Evolutionary conservation across 2,888 invertebrate species (phyloP).

Genomic region (Dicyrtoma fusca): DNA sequence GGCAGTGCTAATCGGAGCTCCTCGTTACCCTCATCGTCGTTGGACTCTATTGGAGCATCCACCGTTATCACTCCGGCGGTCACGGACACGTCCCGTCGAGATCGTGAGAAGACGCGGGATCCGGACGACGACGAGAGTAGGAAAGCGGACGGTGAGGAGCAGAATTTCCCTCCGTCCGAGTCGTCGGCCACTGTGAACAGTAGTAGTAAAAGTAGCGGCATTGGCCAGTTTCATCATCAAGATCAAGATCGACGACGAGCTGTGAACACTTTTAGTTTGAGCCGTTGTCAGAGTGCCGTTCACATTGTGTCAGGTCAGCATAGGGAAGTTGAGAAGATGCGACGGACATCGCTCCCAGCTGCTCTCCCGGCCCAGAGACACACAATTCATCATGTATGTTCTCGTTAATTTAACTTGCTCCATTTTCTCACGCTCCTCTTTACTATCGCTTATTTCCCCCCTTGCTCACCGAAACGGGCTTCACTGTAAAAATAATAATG

Average conservation of each 20-base stretch:
- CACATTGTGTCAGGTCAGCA: slow-evolving; percentile 27
- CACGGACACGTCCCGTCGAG: no score
- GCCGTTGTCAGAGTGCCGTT: slow-evolving; percentile 32
- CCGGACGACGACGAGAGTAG: neutral
- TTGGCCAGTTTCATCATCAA: neutral
- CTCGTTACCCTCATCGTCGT: no score
- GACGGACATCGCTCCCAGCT: slow-evolving; percentile 56
- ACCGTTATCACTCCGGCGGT: no score
- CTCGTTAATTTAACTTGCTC: neutral
- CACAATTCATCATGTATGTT: slow-evolving; percentile 52
- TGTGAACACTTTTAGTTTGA: slow-evolving; percentile 19
- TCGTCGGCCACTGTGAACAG: neutral
- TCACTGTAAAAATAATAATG: no score
- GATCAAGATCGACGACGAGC: slow-evolving; percentile 23
- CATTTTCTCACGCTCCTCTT: no score
- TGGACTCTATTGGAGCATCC: no score
- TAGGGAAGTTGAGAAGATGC: slow-evolving; percentile 49
- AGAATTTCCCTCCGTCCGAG: no score
- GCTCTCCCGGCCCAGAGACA: slow-evolving; percentile 51
- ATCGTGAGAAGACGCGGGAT: neutral
- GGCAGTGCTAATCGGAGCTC: no score
- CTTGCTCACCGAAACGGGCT: neutral
- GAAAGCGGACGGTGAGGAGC: neutral
- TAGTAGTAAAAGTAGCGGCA: slow-evolving; percentile 5
- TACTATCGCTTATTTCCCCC: neutral